These are phyloP conservation scores for Rhinichthys klamathensis DNA, from an alignment of 2,113 vertebrate species.

Conservation along the genomic window DNA sequence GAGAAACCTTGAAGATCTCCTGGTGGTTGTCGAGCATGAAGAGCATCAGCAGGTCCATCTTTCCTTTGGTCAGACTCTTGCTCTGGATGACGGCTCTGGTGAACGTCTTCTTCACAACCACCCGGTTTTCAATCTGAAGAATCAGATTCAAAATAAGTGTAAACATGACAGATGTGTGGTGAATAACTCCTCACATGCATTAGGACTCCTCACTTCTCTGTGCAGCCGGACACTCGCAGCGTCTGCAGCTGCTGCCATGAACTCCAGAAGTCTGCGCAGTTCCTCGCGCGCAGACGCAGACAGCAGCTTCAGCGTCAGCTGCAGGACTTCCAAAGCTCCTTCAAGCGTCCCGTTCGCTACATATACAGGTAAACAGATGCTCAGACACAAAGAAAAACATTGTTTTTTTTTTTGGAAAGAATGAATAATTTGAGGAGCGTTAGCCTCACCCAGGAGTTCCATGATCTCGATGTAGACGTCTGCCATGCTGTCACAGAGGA, in stretches of 20 bases:
- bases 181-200: not conserved
- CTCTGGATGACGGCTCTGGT: conserved; percentile 85
- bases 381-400: not conserved
- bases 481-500: conserved; percentile 80
- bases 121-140: conserved; percentile 86
- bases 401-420: not conserved
- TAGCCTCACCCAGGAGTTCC: conserved; percentile 84
- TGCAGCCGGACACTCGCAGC: conserved; percentile 82
- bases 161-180: not conserved
- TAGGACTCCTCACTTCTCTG: conserved; percentile 77
- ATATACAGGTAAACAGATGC: not conserved
- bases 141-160: not conserved
- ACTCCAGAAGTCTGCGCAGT: conserved; percentile 85
- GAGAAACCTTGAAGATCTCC: conserved; percentile 88
- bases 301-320: conserved; percentile 91
- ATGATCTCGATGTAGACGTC: conserved; percentile 87
- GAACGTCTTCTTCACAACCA: conserved; percentile 88
- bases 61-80: conserved; percentile 85
- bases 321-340: conserved; percentile 86
- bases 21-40: conserved; percentile 91
- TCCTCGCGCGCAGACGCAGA: conserved; percentile 83
- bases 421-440: not conserved
- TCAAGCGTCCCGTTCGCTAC: conserved; percentile 86
- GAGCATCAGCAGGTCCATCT: conserved; percentile 88
- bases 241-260: conserved; percentile 89